These are phyloP conservation scores for Muschampia plurimacula DNA, from an alignment of 2,888 invertebrate species.

Conservation along the genomic window DNA sequence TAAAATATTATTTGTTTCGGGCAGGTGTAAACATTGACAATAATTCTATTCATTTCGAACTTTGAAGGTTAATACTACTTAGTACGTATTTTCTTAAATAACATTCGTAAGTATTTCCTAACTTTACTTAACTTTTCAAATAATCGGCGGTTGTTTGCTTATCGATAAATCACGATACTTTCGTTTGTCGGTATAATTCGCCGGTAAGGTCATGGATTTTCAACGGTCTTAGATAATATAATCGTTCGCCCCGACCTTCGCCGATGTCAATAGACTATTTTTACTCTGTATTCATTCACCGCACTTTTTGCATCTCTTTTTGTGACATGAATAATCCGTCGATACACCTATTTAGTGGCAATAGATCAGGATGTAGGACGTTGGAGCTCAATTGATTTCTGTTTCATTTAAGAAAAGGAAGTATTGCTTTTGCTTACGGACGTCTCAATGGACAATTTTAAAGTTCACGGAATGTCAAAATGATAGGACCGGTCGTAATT, in stretches of 20 bases:
- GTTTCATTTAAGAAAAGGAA: not conserved
- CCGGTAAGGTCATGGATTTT: conserved; percentile 21
- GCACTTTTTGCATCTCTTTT: not conserved
- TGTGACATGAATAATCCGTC: not conserved
- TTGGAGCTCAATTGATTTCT: too few species aligned
- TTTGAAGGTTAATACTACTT: too few species aligned
- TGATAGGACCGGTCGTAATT: not conserved
- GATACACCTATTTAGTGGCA: not conserved
- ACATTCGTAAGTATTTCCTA: too few species aligned
- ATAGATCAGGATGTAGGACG: not conserved
- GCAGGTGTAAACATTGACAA: too few species aligned
- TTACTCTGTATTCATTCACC: not conserved
- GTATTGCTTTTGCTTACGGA: conserved; percentile 11
- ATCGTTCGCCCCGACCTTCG: conserved; percentile 30
- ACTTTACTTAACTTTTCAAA: too few species aligned
- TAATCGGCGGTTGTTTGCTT: too few species aligned
- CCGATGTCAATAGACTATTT: conserved; percentile 30
- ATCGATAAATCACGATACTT: not conserved
- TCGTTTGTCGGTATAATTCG: conserved; percentile 24
- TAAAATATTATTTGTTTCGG: too few species aligned
- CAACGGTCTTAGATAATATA: conserved; percentile 16
- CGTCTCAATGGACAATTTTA: conserved; percentile 7
- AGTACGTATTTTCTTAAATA: too few species aligned
- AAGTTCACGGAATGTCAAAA: conserved; percentile 24
- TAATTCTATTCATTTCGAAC: too few species aligned